Evolutionary conservation across 2,797 vertebrate species (phyloP).

Genomic region (Sebastes paucispinis): DNA sequence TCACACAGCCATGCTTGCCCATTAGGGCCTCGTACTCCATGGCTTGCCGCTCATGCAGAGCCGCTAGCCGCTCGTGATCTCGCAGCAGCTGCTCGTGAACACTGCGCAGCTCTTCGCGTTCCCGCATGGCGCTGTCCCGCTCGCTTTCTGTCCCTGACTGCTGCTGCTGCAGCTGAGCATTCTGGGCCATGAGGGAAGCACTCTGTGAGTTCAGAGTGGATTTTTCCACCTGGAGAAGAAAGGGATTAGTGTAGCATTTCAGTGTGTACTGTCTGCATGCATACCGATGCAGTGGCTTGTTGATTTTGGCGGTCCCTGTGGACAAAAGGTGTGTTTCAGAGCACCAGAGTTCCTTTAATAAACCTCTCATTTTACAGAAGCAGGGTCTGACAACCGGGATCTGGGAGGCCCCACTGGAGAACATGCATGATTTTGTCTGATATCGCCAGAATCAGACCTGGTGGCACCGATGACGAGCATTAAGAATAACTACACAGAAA

Average conservation of each 20-base stretch:
- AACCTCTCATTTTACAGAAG: too few relatives aligned
- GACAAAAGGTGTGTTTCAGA: too few relatives aligned
- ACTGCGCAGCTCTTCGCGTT: conserved; percentile 87
- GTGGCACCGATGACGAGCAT: too few relatives aligned
- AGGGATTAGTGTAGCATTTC: not conserved
- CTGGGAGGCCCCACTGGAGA: too few relatives aligned
- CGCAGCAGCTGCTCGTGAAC: conserved; percentile 89
- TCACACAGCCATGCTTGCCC: conserved; percentile 90
- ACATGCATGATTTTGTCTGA: too few relatives aligned
- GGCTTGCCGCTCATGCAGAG: conserved; percentile 90
- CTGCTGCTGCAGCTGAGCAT: conserved; percentile 89
- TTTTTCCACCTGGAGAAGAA: conserved; percentile 88
- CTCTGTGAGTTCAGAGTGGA: conserved; percentile 92
- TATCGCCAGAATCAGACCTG: too few relatives aligned
- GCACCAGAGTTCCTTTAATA: too few relatives aligned
- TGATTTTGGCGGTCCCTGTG: too few relatives aligned
- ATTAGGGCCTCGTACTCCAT: conserved; percentile 90
- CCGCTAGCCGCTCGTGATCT: conserved; percentile 91
- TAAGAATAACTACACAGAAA: too few relatives aligned
- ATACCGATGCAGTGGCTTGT: not conserved
- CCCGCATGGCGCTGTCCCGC: conserved; percentile 83
- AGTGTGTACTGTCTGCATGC: not conserved
- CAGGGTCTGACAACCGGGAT: too few relatives aligned
- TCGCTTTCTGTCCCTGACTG: conserved; percentile 88
- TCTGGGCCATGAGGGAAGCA: conserved; percentile 93